Evolutionary conservation across 2,888 invertebrate species (phyloP), one percentile per base, ranked within the genome.

Genomic region (Ophioninae sp.): DNA sequence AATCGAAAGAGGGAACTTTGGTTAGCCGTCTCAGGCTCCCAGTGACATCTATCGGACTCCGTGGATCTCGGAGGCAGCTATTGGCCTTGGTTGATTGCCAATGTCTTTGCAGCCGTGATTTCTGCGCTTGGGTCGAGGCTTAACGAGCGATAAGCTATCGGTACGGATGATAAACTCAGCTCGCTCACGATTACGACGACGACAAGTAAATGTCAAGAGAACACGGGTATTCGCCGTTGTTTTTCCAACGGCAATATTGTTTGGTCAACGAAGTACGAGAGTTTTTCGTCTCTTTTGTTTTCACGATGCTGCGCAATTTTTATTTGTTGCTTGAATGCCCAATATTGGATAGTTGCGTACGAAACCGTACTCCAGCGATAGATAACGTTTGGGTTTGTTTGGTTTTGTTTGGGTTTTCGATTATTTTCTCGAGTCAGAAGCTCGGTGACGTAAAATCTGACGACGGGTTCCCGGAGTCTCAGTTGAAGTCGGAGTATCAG

Each of bases 51-150:
- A 44, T 44, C 44, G 44, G 13, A 13, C 9, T 44, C 1, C 44
- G 13, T 44, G 44, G 44, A 44, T 44, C 56, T 68, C 51, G 56
- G 71, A 44, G 39, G 69, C 63, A 20, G 75, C 69, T 72, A 80
- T 78, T 80, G 78, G 75, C 83, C 83, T 85, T 84, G 84, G 76
- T 77, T 64, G 78, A 85, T 84, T 81, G 78, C 72, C 85, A 84
- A 81, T 85, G 85, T 73, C 81, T 84, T 37, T 51, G 72, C 44
- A 68, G 17, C 39, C 41, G 58, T 56, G 64, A 78, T 23, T 78
- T 59, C 72, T 74, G 61, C 37, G 51, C 68, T 80, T 30, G 67
- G 10, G 30, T n/a, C 68, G n/a, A 59, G 58, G 23, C 39, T n/a
- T 37, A n/a, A 58, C 59, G 67, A 73, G 64, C 67, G 82, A 84